A percentile compares a stretch with the other conserved stretches of the same genome.
Conservation (phyloP, 2,888 invertebrate genomes). For the Agriopis leucophaearia region DNA sequence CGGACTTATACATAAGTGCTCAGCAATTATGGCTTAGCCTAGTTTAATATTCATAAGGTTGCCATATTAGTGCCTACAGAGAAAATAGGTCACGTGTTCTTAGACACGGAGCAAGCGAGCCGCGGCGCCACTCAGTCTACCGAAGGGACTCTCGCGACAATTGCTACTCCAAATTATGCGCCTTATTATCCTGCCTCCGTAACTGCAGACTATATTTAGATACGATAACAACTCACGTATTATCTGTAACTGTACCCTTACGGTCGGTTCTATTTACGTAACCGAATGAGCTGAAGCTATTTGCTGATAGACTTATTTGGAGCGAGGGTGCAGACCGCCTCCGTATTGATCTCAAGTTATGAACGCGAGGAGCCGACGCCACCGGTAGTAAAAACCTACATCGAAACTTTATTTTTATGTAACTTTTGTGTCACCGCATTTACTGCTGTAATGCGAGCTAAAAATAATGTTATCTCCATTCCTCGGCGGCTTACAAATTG, state of each 20-base stretch:
- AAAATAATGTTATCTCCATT: slow-evolving; percentile 27
- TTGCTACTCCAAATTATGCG: slow-evolving; percentile 41
- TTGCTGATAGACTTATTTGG: slow-evolving; percentile 44
- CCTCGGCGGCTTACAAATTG: slow-evolving; percentile 12
- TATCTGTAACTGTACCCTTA: background rate
- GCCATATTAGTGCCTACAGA: slow-evolving; percentile 3
- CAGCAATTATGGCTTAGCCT: slow-evolving; percentile 10
- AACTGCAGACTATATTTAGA: slow-evolving; percentile 17
- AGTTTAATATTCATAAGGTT: slow-evolving; percentile 18
- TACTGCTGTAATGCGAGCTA: slow-evolving; percentile 27
- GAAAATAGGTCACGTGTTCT: slow-evolving; percentile 53
- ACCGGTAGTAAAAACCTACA: slow-evolving; percentile 62
- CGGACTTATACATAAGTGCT: background rate
- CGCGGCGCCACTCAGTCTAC: slow-evolving; percentile 71
- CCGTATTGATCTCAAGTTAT: slow-evolving; percentile 77
- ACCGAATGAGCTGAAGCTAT: slow-evolving; percentile 25
- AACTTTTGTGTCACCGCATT: slow-evolving; percentile 42
- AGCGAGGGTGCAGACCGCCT: slow-evolving; percentile 64
- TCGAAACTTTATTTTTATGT: slow-evolving; percentile 43
- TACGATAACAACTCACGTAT: slow-evolving; percentile 20
- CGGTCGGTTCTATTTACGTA: slow-evolving; percentile 34
- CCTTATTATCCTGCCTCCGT: slow-evolving; percentile 42
- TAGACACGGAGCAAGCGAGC: slow-evolving; percentile 49
- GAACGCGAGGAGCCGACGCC: slow-evolving; percentile 53
- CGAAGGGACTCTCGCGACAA: slow-evolving; percentile 46